Percentiles rank a stretch among this genome's conserved stretches.
Conservation (phyloP, 2,113 vertebrate species). For the Arizona elegans region DNA sequence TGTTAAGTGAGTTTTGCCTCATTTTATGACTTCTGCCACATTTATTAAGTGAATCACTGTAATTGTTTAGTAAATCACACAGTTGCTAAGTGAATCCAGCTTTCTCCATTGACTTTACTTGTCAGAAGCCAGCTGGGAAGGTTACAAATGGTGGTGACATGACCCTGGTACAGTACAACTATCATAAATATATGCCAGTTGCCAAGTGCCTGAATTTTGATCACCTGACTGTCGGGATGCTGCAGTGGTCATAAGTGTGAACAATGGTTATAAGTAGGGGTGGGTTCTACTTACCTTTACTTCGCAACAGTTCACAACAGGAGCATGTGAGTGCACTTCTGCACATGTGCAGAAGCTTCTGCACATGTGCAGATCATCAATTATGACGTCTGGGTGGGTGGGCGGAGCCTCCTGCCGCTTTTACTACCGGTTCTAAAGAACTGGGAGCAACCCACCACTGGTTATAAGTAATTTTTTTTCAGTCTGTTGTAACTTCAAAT, state of each 20-base stretch:
- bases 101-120: background rate
- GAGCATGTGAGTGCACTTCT: too few relatives aligned
- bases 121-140: background rate
- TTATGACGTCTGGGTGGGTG: too few relatives aligned
- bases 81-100: background rate
- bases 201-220: background rate
- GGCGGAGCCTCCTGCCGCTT: too few relatives aligned
- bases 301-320: too few relatives aligned
- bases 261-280: background rate
- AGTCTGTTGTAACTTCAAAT: background rate
- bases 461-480: background rate
- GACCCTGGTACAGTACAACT: background rate
- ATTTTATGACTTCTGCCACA: background rate
- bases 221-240: background rate
- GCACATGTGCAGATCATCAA: too few relatives aligned
- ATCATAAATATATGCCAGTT: background rate
- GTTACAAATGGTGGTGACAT: background rate
- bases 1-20: background rate
- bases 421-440: too few relatives aligned
- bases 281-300: too few relatives aligned
- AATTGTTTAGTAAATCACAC: background rate
- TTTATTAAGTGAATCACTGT: background rate
- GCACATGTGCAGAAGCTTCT: too few relatives aligned
- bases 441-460: too few relatives aligned
- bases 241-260: background rate